Base-by-base conservation (phyloP, 2,888 invertebrate species). In the Chrysomela aeneicollis region DNA sequence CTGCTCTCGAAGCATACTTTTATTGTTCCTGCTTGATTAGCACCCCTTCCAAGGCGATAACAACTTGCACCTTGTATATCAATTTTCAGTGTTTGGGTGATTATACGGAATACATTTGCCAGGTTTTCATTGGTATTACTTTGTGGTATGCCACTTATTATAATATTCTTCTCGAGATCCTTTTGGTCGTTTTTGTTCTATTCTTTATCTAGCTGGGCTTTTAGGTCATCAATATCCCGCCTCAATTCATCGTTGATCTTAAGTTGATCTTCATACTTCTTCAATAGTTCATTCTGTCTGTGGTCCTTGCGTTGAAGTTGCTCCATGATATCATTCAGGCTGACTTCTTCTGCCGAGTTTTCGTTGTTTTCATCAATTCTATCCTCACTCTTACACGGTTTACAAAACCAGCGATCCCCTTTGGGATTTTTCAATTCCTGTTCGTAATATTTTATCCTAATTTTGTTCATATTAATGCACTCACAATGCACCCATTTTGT, bases 371-470 rank as follows among this genome's bases (percentile, higher is more conserved):
- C 2, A 9, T 35, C 26, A 32, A 12, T 17, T n/a, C 35, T 53
- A 53, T 17, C 53, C 53, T 53, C 32, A 53, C 53, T 53, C 32
- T 53, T 53, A 10, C 35, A 53, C 0, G 30, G 6, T 32, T 53
- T n/a, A 6, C 30, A 53, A 32, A 53, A 35, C 53, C 53, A 53
- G 30, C 53, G 35, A 6, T 30, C 53, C 6, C 53, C 53, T 32
- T 53, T 35, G 17, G 35, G 53, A 53, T 53, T 53, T 53, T 53
- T 50, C n/a, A n/a, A n/a, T 50, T 50, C 50, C 12, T 22, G 50
- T 50, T 50, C 19, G 12, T 21, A 50, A 17, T 53, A 35, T 18
- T 54, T 54, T 10, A 54, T 17, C 12, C 32, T 54, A 32, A 21
- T 21, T 37, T 17, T 50, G n/a, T n/a, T 17, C 22, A 54, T 54